Evolutionary conservation across 2,113 vertebrate species (phyloP).

Genomic region (Zosterops pallidus): DNA sequence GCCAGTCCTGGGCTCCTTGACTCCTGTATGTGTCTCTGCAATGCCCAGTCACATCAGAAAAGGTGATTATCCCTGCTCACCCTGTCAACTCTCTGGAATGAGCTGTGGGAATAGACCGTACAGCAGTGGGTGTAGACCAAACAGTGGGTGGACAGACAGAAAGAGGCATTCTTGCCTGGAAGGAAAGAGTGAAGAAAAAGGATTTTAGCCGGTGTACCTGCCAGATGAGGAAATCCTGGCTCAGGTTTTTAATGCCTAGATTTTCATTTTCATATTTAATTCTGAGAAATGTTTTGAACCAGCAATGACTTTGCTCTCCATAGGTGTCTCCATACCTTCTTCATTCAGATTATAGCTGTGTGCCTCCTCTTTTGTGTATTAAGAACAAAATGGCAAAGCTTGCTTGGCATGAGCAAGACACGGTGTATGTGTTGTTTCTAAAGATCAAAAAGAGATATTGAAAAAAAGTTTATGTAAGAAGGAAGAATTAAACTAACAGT

Average conservation of each 20-base stretch:
- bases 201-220: background rate
- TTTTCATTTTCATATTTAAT: background rate
- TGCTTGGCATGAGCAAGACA: background rate
- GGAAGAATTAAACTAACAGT: background rate
- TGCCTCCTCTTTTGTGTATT: background rate
- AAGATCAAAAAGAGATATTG: background rate
- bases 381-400: background rate
- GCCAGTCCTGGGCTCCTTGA: background rate
- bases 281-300: background rate
- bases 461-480: background rate
- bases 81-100: background rate
- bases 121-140: background rate
- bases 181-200: background rate
- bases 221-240: background rate
- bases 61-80: background rate
- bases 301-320: background rate
- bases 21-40: background rate
- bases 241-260: background rate
- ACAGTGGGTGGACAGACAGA: background rate
- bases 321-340: background rate
- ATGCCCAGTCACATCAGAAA: background rate
- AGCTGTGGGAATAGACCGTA: fast-evolving
- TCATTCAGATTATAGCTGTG: background rate
- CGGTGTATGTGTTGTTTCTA: background rate
- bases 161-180: background rate